Percentiles rank a stretch among this genome's conserved stretches.
phyloP scores from a whole-genome alignment of 2,797 vertebrate species.

The Siniperca undulata region DNA sequence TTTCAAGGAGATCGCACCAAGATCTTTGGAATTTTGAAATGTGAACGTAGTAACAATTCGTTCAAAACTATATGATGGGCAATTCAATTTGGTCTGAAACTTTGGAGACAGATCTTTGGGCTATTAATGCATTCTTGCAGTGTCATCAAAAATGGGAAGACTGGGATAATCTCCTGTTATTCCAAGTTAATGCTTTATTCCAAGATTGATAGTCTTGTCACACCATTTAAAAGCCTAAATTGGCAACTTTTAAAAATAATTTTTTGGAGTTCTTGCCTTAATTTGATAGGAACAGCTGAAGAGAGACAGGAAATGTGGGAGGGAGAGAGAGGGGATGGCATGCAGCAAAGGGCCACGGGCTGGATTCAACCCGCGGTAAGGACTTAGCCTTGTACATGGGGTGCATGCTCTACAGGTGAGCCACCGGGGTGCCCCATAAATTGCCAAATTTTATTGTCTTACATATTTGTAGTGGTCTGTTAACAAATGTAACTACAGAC shows the following conservation, averaged over 20 bases:
- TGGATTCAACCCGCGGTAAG: too few relatives aligned
- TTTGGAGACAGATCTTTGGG: background rate
- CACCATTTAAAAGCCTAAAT: background rate
- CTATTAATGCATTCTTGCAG: background rate
- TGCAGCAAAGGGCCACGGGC: too few relatives aligned
- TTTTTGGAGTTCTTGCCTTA: too few relatives aligned
- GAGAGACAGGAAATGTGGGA: too few relatives aligned
- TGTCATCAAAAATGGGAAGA: background rate
- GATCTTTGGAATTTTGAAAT: background rate
- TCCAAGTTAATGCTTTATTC: background rate
- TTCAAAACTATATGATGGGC: background rate
- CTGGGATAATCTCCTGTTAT: background rate
- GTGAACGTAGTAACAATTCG: background rate
- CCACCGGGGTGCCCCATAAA: too few relatives aligned
- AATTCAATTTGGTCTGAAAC: background rate
- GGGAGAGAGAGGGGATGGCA: too few relatives aligned
- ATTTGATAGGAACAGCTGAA: too few relatives aligned
- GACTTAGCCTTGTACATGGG: too few relatives aligned
- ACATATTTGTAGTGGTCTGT: background rate
- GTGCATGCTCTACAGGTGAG: too few relatives aligned
- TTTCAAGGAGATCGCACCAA: background rate
- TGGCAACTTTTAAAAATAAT: too few relatives aligned
- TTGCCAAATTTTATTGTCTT: too few relatives aligned
- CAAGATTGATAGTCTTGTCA: background rate
- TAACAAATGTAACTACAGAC: background rate